These are phyloP conservation scores for Vireo altiloquus DNA, from an alignment of 2,113 vertebrate species.

Conservation along the genomic window DNA sequence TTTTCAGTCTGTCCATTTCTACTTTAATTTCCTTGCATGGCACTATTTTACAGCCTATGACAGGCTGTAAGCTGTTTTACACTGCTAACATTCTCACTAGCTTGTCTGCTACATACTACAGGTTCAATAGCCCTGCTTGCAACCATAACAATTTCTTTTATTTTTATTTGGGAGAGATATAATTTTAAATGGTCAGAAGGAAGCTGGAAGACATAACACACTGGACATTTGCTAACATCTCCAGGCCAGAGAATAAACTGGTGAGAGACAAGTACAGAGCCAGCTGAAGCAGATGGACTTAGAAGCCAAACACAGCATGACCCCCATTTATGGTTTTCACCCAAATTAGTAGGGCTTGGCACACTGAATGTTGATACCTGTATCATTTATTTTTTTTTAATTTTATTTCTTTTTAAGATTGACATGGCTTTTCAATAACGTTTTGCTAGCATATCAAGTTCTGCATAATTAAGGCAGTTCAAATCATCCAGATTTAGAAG, in stretches of 20 bases:
- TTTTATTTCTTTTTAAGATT: neutral
- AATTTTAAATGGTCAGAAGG: neutral
- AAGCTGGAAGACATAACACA: neutral
- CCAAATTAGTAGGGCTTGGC: neutral
- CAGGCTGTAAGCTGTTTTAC: neutral
- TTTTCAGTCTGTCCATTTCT: neutral
- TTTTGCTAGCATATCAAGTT: neutral
- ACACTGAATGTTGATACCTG: neutral
- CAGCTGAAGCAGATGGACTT: neutral
- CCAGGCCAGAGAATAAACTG: neutral
- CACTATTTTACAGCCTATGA: neutral
- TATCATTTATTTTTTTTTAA: rapidly evolving
- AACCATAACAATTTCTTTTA: neutral
- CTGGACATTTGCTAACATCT: neutral
- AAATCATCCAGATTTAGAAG: neutral
- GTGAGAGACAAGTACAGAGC: neutral
- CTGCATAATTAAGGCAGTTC: neutral
- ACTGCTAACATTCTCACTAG: neutral
- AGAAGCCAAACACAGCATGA: neutral
- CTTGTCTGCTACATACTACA: neutral
- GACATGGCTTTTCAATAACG: neutral
- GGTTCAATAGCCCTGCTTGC: neutral
- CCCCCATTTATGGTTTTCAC: neutral
- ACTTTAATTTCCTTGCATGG: neutral
- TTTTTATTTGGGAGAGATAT: neutral